Percentiles rank a stretch among this genome's conserved stretches.
These are phyloP conservation scores for Stichodactyla helianthus DNA, from an alignment of 64 coral and sea anemone genomes.

Conservation along the genomic window DNA sequence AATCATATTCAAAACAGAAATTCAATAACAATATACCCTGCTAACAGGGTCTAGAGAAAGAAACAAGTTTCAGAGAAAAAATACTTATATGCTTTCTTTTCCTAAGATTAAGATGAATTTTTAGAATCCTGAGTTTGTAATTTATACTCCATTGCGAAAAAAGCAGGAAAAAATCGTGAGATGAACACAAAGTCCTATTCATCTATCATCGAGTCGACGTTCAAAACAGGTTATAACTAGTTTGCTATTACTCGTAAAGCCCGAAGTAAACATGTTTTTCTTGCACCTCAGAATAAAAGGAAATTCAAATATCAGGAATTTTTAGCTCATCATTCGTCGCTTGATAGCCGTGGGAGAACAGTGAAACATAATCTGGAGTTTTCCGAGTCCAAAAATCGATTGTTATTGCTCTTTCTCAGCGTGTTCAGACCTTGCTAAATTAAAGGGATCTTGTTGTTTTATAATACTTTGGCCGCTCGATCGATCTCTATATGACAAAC, in stretches of 20 bases:
- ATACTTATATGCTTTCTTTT: too few species aligned
- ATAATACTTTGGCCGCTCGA: background rate
- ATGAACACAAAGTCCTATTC: too few species aligned
- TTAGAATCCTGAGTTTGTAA: too few species aligned
- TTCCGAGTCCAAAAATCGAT: background rate
- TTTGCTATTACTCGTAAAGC: background rate
- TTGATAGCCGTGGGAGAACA: background rate
- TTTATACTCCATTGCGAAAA: background rate
- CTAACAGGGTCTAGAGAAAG: too few species aligned
- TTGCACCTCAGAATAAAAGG: background rate
- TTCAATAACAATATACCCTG: too few species aligned
- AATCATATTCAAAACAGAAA: too few species aligned
- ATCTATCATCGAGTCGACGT: background rate
- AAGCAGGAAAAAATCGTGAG: background rate
- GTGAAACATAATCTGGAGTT: background rate
- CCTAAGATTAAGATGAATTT: too few species aligned
- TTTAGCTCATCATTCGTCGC: background rate
- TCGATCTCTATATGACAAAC: background rate
- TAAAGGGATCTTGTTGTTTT: background rate
- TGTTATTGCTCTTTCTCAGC: background rate
- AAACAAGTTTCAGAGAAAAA: too few species aligned
- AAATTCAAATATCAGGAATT: background rate
- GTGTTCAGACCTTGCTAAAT: background rate
- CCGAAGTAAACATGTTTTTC: slow-evolving; percentile 21
- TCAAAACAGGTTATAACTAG: slow-evolving; percentile 6